A percentile compares a stretch with the other conserved stretches of the same genome.
Evolutionary conservation across 53 echinoderm and acorn worm genomes (phyloP).

Genomic region (Holothuria scabra): DNA sequence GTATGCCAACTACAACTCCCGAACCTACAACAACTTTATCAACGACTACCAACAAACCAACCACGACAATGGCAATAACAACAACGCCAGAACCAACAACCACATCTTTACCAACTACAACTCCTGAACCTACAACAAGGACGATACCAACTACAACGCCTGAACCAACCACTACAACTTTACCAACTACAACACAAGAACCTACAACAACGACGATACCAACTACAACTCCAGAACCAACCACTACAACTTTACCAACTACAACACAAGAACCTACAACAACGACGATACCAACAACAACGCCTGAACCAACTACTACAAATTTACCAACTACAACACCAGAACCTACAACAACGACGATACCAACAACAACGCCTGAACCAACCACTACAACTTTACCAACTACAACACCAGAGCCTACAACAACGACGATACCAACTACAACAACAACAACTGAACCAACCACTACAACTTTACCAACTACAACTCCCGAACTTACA

Average conservation of each 20-base stretch:
- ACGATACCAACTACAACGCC: neutral
- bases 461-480: neutral
- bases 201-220: neutral
- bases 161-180: neutral
- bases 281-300: conserved; percentile 13
- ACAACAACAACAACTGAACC: neutral
- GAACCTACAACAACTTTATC: neutral
- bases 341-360: neutral
- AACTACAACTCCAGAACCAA: neutral
- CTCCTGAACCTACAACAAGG: neutral
- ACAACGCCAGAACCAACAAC: neutral
- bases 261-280: neutral
- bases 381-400: neutral
- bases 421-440: neutral
- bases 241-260: neutral
- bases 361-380: neutral
- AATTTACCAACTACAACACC: neutral
- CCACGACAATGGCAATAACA: neutral
- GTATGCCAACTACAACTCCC: neutral
- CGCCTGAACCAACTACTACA: neutral
- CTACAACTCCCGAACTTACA: conserved; percentile 28
- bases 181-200: neutral
- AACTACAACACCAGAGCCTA: too few relatives aligned
- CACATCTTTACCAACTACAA: neutral
- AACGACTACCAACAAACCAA: neutral